phyloP scores from a whole-genome alignment of 2,113 vertebrate genomes.

The Dicrurus megarhynchus region DNA sequence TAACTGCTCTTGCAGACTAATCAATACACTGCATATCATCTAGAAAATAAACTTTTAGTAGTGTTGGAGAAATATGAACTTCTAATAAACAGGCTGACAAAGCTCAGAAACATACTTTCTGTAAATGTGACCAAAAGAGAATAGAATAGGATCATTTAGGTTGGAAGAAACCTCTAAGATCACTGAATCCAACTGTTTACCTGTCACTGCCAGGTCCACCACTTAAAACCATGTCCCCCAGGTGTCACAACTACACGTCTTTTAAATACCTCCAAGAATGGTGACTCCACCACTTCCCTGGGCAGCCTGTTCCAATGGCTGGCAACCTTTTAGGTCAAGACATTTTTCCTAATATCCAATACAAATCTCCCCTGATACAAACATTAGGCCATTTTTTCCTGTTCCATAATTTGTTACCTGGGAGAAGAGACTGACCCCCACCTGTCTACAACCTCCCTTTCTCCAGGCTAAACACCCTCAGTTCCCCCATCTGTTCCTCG shows the following conservation, averaged over 20 bases:
- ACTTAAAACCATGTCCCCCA: background rate
- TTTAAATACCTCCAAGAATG: background rate
- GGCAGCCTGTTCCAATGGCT: background rate
- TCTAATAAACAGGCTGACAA: background rate
- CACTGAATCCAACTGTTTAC: background rate
- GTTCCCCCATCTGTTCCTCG: background rate
- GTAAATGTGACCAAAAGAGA: background rate
- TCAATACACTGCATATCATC: background rate
- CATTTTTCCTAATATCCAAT: background rate
- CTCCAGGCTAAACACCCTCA: background rate
- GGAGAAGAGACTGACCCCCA: background rate
- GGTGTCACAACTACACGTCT: background rate
- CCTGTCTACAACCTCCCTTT: no score
- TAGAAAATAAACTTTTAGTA: background rate
- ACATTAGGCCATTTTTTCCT: background rate
- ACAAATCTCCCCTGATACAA: background rate
- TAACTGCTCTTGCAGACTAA: background rate
- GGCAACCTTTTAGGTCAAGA: background rate
- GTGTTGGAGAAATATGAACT: background rate
- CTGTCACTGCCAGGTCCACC: background rate
- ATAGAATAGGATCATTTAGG: background rate
- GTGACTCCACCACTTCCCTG: background rate
- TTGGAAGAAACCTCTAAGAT: background rate
- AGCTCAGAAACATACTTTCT: background rate
- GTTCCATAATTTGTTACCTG: background rate